Evolutionary conservation across 2,888 invertebrate species (phyloP).

Genomic region (Zelleria hepariella): DNA sequence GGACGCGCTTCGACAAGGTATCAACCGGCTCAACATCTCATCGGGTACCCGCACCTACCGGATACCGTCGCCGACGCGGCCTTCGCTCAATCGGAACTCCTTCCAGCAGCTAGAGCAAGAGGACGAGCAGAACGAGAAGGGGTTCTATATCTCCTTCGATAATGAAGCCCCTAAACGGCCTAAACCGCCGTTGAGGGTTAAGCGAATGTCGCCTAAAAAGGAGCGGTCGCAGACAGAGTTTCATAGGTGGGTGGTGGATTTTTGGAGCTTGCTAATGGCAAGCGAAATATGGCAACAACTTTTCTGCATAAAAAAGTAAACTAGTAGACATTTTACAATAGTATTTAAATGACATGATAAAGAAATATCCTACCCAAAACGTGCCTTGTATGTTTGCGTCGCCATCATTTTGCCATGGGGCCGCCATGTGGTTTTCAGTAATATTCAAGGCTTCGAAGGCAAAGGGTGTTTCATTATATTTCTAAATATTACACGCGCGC

Average conservation of each 20-base stretch:
- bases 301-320: too few relatives aligned
- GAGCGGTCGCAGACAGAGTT: constrained; percentile 55
- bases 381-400: too few relatives aligned
- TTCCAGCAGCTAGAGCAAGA: constrained; percentile 72
- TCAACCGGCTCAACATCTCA: constrained; percentile 85
- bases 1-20: constrained; percentile 75
- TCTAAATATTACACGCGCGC: too few relatives aligned
- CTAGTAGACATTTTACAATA: too few relatives aligned
- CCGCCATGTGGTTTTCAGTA: too few relatives aligned
- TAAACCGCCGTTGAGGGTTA: constrained; percentile 86
- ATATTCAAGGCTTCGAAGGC: too few relatives aligned
- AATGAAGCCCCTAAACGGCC: constrained; percentile 89
- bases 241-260: constrained; percentile 31
- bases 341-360: too few relatives aligned
- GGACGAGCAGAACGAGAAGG: constrained; percentile 77
- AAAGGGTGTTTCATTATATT: too few relatives aligned
- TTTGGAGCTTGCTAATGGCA: too few relatives aligned
- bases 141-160: constrained; percentile 95
- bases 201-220: constrained; percentile 83
- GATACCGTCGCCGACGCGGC: constrained; percentile 89
- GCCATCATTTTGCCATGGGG: too few relatives aligned
- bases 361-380: too few relatives aligned
- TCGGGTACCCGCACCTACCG: constrained; percentile 91
- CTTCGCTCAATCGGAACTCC: constrained; percentile 78
- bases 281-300: too few relatives aligned